Evolutionary conservation across 2,888 invertebrate genomes (phyloP), one percentile per base, ranked within the genome.

Genomic region (Pycnomerus fuliginosus): DNA sequence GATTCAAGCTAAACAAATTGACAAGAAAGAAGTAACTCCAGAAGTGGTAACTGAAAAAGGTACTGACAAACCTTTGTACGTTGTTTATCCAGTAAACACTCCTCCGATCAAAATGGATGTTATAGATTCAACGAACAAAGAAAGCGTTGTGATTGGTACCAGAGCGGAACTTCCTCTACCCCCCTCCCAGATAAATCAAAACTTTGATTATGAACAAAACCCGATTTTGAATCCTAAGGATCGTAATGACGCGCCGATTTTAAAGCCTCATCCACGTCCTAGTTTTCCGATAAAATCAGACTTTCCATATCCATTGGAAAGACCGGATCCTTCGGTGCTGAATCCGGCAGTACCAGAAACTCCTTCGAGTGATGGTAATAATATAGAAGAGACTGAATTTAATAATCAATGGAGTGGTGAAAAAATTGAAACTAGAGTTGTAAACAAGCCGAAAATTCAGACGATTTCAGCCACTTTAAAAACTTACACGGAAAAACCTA

Each of bases 251-350:
- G 66, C 68, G 1, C 74, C 72, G 4, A 65, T 72, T 37, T 60
- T 71, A 20, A 74, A 73, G 59, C 73, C 73, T 3, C 75, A 75
- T 51, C 60, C 62, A 4, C 60, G 62, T 44, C 27, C 37, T 11
- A 52, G 49, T 29, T 65, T 68, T 16, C 68, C 71, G 1, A 58
- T 75, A 2, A 79, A 77, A 57, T 76, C 78, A 1, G 79, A 82
- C 53, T 84, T 84, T 49, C 84, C 84, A 0, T 84, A 84, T 65
- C 77, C 78, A 0, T 65, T 84, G 11, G 80, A 83, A 58, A 75
- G 78, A 41, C 82, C 83, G 1, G 77, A 80, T 61, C 72, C 76
- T 0, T 69, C 76, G 1, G 45, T 71, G 2, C 60, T 72, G 2
- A 62, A 55, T 10, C 61, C 52, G 7, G 62, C 65, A 5, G 55